Base-by-base conservation (phyloP, 2,113 vertebrate genomes). In the Sinocyclocheilus anophthalmus region DNA sequence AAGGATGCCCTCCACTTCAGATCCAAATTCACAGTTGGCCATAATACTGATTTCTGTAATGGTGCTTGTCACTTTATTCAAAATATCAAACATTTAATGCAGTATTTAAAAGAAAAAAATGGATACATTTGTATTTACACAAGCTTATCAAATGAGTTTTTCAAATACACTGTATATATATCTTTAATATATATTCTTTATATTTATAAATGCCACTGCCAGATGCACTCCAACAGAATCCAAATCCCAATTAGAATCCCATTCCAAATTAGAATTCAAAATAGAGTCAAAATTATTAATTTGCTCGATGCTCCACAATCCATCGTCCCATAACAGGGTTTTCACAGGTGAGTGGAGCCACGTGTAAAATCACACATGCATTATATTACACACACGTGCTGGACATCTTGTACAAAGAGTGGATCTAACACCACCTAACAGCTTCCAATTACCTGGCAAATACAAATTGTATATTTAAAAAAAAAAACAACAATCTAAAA, bases 41-140 rank as follows among this genome's bases (percentile, higher is more conserved):
- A 89, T 88, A 91, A 93, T 84, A 94, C 93, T 92, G 90, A 91
- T 93, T 90, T 26, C 4, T 48, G 80, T 61, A 57, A 81, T 63
- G 88, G 89, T 90, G 91, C 91, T 92, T 45, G 37, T 84, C 87
- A 89, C 86, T 85, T 87, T 92, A 90, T 87, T 93, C 83, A 85
- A 88, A 86, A 76, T 88, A 93, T 94, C 92, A 84, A 87, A 93
- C 88, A 91, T 90, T 10, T 5, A 93, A 88, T 93, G 93, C 91
- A 93, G 91, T 94, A 94, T 92, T 90, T 93, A 88, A 92, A 77
- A 92, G 85, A 45, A 48, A 92, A 91, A 61, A 86, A 80, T 48
- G 10, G 81, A 93, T 93, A 94, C 88, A 89, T 89, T 91, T 91
- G 90, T 93, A 94, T 95, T 92, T 90, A 94, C 91, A 94, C 77